Evolutionary conservation across 2,888 invertebrate species (phyloP).

Genomic region (Uropetala carovei): DNA sequence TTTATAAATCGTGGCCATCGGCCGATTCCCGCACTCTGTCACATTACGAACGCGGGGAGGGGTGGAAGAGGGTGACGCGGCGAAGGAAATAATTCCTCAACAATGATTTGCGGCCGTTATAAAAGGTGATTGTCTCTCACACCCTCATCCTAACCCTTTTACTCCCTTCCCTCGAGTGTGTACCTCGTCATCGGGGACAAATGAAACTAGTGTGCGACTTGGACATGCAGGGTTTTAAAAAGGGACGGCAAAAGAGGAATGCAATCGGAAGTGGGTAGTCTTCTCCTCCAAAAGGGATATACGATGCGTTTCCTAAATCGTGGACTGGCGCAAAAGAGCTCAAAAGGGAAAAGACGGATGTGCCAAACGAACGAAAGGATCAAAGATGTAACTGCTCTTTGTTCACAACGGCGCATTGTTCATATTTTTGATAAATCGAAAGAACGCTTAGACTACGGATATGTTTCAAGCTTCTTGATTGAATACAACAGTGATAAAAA

Average conservation of each 20-base stretch:
- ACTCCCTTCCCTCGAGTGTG: not conserved
- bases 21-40: not conserved
- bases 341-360: not conserved
- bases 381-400: too few relatives aligned
- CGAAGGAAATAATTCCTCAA: constrained; percentile 1
- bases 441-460: too few relatives aligned
- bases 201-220: not conserved
- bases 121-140: not conserved
- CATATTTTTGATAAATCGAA: too few relatives aligned
- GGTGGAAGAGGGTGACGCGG: not conserved
- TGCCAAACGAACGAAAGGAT: not conserved
- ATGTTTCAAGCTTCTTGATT: too few relatives aligned
- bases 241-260: not conserved
- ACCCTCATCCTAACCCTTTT: not conserved
- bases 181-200: not conserved
- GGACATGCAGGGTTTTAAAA: not conserved
- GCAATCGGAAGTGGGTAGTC: not conserved
- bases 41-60: not conserved
- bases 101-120: constrained; percentile 9
- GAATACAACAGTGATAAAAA: too few relatives aligned
- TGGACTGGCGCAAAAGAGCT: not conserved
- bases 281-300: not conserved
- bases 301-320: not conserved
- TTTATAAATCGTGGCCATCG: constrained; percentile 6
- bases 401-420: too few relatives aligned